Evolutionary conservation across 1,140 invertebrate genomes (phyloP).

Genomic region (Solen grandis): DNA sequence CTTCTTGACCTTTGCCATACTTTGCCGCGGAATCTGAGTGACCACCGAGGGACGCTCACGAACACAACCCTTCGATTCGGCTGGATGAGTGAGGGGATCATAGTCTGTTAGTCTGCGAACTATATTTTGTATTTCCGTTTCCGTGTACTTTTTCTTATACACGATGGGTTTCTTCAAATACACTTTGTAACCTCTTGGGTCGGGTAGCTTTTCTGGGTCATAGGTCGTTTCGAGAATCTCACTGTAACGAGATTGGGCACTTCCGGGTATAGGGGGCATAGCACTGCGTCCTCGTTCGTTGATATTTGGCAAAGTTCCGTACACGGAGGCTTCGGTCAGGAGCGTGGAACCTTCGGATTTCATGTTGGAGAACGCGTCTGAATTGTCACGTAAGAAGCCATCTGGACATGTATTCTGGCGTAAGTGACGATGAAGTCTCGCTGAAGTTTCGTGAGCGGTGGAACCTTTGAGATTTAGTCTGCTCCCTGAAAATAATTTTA

Average conservation of each 20-base stretch:
- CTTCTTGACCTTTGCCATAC: constrained; percentile 42
- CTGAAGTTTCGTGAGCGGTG: constrained; percentile 22
- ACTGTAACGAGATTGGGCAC: constrained; percentile 2
- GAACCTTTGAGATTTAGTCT: constrained; percentile 42
- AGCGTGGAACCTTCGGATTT: constrained; percentile 24
- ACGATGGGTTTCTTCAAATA: constrained; percentile 40
- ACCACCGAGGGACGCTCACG: constrained; percentile 26
- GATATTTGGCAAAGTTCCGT: constrained; percentile 1
- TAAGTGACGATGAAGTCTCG: constrained; percentile 40
- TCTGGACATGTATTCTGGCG: constrained; percentile 22
- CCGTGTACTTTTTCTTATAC: constrained; percentile 52
- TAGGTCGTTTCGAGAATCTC: constrained; percentile 8
- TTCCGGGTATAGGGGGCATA: constrained; percentile 42
- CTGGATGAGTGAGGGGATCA: constrained; percentile 35
- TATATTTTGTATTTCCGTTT: constrained; percentile 43
- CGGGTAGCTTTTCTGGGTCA: constrained; percentile 48
- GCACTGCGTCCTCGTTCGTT: not conserved
- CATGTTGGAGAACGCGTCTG: constrained; percentile 33
- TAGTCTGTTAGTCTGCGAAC: constrained; percentile 44
- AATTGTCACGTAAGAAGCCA: constrained; percentile 33
- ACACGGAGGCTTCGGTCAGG: constrained; percentile 42
- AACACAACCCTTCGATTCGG: constrained; percentile 32
- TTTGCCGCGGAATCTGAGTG: constrained; percentile 45
- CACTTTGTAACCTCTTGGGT: constrained; percentile 40
- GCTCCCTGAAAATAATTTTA: constrained; percentile 37